Percentiles rank a stretch among this genome's conserved stretches.
These are phyloP conservation scores for Tautogolabrus adspersus DNA, from an alignment of 2,113 vertebrate species.

Conservation along the genomic window DNA sequence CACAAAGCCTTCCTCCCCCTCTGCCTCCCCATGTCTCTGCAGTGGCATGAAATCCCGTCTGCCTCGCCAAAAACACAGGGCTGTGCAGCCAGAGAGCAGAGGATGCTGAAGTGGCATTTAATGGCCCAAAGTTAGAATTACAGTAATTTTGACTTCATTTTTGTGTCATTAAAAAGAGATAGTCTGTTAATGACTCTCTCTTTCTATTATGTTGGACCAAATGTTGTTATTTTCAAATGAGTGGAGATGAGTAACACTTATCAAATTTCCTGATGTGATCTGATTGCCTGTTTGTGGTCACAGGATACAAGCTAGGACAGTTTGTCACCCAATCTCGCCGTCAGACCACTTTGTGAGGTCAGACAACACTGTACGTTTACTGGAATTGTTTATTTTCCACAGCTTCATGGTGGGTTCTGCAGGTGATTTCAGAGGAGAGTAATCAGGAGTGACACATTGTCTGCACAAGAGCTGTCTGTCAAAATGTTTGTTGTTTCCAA, in stretches of 20 bases:
- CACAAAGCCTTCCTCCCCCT: constrained; percentile 67
- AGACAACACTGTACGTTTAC: neutral
- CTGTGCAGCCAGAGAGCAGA: constrained; percentile 37
- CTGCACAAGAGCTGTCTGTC: neutral
- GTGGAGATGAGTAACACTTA: constrained; percentile 39
- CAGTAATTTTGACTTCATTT: constrained; percentile 63
- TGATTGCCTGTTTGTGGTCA: constrained; percentile 54
- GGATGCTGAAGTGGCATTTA: constrained; percentile 60
- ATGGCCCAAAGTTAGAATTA: constrained; percentile 62
- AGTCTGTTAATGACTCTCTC: constrained; percentile 48
- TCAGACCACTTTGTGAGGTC: constrained; percentile 4
- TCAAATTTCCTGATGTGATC: constrained; percentile 48
- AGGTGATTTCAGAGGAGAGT: constrained; percentile 6
- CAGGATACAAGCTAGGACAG: constrained; percentile 5
- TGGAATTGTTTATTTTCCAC: constrained; percentile 3
- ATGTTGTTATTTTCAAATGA: constrained; percentile 56
- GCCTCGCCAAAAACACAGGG: constrained; percentile 30
- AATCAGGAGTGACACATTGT: neutral
- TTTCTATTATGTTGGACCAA: constrained; percentile 47
- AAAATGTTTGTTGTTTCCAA: neutral
- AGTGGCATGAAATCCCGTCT: constrained; percentile 64
- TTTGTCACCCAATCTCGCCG: neutral
- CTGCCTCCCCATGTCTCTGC: constrained; percentile 42
- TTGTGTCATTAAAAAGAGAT: constrained; percentile 38
- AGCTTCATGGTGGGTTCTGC: neutral